Evolutionary conservation across 2,888 invertebrate species (phyloP), one percentile per base, ranked within the genome.

Genomic region (Busseola fusca): DNA sequence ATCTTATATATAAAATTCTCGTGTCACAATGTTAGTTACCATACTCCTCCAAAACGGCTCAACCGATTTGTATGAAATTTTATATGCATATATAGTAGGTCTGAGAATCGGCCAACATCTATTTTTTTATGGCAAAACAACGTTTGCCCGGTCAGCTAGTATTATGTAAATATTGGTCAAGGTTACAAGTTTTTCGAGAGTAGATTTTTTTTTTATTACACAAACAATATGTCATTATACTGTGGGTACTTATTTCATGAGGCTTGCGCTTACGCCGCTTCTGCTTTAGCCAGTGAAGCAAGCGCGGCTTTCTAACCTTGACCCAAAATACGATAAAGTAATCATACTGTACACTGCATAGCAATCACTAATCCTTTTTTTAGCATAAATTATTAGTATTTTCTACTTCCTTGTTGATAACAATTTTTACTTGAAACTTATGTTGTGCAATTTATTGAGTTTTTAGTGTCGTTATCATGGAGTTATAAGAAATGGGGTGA

Each of bases 261-360:
- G 68, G 75, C 45, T 64, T 71, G 63, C 59, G 63, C 59, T 40
- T 40, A 48, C 64, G 57, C 16, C 52, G 75, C 56, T 64, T 64
- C 59, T 69, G 63, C 50, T 65, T 66, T 27, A 42, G 27, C 10
- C 40, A 48, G 30, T 52, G 30, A 48, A 40, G 54, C 27, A 27
- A 34, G 21, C 42, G 34, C 56, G 67, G 64, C 64, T 71, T 67
- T 81, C 63, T 72, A 72, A 76, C 66, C 81, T 74, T 77, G 76
- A 75, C 69, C 69, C n/a, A 60, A 59, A 30, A 59, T 75, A 64
- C 59, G 69, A 75, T 64, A 64, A 64, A 69, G 30, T 76, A 71
- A 64, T 71, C 52, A 81, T 30, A 37, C 21, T 21, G n/a, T 48
- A 69, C 48, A 40, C n/a, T n/a, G 21, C 45, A 69, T 48, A 27